phyloP scores from a whole-genome alignment of 2,113 vertebrate species.

The Sturnira hondurensis region DNA sequence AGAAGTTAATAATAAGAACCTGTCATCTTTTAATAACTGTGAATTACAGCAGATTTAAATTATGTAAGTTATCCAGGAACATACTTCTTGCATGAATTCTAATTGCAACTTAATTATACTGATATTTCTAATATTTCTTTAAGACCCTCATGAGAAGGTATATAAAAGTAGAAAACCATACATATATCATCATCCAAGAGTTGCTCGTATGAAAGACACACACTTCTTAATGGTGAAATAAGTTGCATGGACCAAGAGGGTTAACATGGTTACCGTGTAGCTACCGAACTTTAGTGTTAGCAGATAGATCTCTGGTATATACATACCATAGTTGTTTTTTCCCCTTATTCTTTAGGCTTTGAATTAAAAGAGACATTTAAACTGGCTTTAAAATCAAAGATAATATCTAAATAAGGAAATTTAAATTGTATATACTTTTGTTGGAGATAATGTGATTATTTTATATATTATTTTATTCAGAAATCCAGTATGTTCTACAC shows the following conservation, averaged over 20 bases:
- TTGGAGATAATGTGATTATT: not conserved
- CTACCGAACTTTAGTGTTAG: not conserved
- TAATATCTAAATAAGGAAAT: not conserved
- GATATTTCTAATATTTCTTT: not conserved
- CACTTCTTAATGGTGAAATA: conserved; percentile 49
- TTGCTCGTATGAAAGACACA: not conserved
- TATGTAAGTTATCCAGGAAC: not conserved
- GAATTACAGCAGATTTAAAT: not conserved
- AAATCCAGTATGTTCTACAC: not conserved
- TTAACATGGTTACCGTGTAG: not conserved
- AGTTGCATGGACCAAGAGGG: conserved; percentile 35
- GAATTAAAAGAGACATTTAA: not conserved
- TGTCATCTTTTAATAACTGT: not conserved
- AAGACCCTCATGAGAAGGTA: conserved; percentile 37
- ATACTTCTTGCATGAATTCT: not conserved
- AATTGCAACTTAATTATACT: not conserved
- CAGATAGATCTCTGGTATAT: not conserved
- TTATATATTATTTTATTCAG: not conserved
- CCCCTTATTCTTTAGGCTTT: not conserved
- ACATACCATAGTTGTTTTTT: not conserved
- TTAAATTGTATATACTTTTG: not conserved
- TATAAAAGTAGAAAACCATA: conserved; percentile 29
- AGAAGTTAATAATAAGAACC: not conserved
- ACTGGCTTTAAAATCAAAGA: not conserved
- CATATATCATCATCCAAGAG: not conserved